These are phyloP conservation scores for Bostrychus sinensis DNA, from an alignment of 2,113 vertebrate genomes.

Conservation along the genomic window DNA sequence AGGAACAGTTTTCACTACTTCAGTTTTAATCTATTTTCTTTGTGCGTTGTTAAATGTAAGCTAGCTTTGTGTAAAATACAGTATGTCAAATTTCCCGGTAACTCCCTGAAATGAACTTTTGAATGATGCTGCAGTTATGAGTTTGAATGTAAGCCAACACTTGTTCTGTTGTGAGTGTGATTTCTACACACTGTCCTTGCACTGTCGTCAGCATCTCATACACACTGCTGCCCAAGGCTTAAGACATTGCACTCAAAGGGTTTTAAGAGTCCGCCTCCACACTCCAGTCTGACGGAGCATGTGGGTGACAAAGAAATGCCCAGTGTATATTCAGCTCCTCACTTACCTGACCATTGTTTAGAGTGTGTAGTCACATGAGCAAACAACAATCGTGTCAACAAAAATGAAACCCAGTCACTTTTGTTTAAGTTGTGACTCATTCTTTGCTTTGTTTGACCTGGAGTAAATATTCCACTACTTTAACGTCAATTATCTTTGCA, in stretches of 20 bases:
- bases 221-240: background rate
- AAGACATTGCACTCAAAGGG: slow-evolving; percentile 21
- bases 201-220: slow-evolving; percentile 6
- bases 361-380: slow-evolving; percentile 13
- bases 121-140: slow-evolving; percentile 68
- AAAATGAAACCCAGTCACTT: slow-evolving; percentile 30
- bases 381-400: slow-evolving; percentile 41
- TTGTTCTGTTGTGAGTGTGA: slow-evolving; percentile 35
- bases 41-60: slow-evolving; percentile 56
- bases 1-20: no score
- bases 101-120: slow-evolving; percentile 69
- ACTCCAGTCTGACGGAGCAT: slow-evolving; percentile 22
- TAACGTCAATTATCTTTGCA: background rate
- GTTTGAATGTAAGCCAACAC: slow-evolving; percentile 65
- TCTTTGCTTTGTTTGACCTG: slow-evolving; percentile 9
- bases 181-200: slow-evolving; percentile 26
- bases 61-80: slow-evolving; percentile 60
- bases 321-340: no score
- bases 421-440: slow-evolving; percentile 59
- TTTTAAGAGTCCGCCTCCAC: slow-evolving; percentile 14
- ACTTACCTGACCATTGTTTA: slow-evolving; percentile 37
- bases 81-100: slow-evolving; percentile 59
- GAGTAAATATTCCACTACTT: slow-evolving; percentile 24
- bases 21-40: no score
- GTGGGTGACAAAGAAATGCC: slow-evolving; percentile 13